Evolutionary conservation across 1,140 invertebrate species (phyloP), one percentile per base, ranked within the genome.

Genomic region (Bombus huntii): DNA sequence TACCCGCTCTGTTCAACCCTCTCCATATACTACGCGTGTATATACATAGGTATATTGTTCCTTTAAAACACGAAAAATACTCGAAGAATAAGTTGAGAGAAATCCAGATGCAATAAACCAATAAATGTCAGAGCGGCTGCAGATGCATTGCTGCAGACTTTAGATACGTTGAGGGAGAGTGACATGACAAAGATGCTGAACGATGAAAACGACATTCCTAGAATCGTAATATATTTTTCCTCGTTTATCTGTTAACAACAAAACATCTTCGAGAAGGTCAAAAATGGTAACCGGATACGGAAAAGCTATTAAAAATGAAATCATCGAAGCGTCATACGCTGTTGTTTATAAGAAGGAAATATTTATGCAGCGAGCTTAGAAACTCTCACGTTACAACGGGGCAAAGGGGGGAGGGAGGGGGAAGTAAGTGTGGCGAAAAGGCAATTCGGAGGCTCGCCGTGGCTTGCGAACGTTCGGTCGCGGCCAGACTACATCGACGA

Each of bases 391-490:
- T 66, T 72, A 6, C 25, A 44, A 68, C 47, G 39, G 3, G 15
- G 44, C 62, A 79, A 82, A 79, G 2, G 74, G 12, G 44, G 15
- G 0, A 31, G 15, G 31, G 31, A 0, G 31, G 31, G 31, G 31
- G 31, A 31, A 31, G 31, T 31, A 31, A 31, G 25, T n/a, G 57
- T 28, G 66, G 66, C 39, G 28, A 47, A 78, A 66, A 15, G 66
- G 28, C 31, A 74, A 89, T 87, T 87, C 79, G 88, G 88, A 78
- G 91, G 89, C 91, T 93, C 89, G 88, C 22, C 89, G 66, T 81
- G 37, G 39, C 44, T 77, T 44, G 57, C 57, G 31, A 42, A 2
- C 65, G 13, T 81, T 85, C 53, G n/a, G 62, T 31, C 34, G 28
- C 57, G 25, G 42, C 18, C 31, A 65, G 73, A 18, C 78, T 62